Base-by-base conservation (phyloP, 2,888 invertebrate genomes). In the Eupithecia exiguata region DNA sequence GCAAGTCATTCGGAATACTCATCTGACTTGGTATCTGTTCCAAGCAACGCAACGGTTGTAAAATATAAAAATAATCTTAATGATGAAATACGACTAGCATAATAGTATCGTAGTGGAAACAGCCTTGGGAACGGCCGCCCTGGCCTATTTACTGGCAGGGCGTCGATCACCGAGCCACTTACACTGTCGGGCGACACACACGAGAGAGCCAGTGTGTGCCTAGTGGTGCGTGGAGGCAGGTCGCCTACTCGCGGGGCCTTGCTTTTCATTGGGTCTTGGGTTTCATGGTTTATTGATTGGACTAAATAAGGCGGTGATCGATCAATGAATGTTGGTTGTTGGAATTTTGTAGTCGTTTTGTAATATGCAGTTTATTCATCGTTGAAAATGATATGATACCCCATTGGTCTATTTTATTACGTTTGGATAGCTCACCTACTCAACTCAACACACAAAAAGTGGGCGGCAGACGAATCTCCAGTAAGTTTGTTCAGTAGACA, bases 21-120 rank as follows among this genome's bases (percentile, higher is more conserved):
- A 30, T 61, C 61, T 30, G 30, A 14, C 30, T 7, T 25, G 12
- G 58, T 58, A 58, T 61, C 61, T 30, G 61, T 30, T 61, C 61
- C 46, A 30, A 30, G 1, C n/a, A n/a, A n/a, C 4, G 2, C 30
- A 30, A 65, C 46, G n/a, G 70, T 68, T 49, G 67, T 71, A 74
- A 77, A 75, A 40, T 72, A 72, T 70, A 69, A 77, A 74, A 75
- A 75, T 75, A 77, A 53, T 53, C 69, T 71, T 38, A 77, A 68
- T 35, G 69, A 74, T 69, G 70, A 77, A 76, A 61, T 66, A 38
- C 68, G 35, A 53, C 49, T 25, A 74, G 49, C 68, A 75, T 61
- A 74, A 69, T 38, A 67, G 12, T 61, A 69, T 63, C 69, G 74
- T 79, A 77, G 78, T 79, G 76, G 70, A 75, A 75, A 71, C 61